Base-by-base conservation (phyloP, 2,113 vertebrate species). In the Tragelaphus scriptus region DNA sequence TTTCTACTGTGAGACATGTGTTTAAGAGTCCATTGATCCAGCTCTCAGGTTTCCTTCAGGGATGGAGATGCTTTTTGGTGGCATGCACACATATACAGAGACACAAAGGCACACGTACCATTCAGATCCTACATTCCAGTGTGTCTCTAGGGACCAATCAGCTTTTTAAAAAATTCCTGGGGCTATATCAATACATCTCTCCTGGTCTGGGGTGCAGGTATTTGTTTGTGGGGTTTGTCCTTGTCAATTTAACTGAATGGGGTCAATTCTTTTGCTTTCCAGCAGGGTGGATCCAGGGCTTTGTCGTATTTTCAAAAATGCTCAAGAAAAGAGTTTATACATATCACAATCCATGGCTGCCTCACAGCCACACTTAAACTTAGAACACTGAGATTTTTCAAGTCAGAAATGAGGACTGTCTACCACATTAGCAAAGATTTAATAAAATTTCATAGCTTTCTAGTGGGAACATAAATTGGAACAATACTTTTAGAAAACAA, bases 21-120 rank as follows among this genome's bases (percentile, higher is more conserved):
- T 95, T 98, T 94, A 95, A 97, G 97, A 94, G 87, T 97, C 96
- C 95, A 98, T 98, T 96, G 98, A 99, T 99, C 97, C 95, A 4
- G 7, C 85, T 87, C 95, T 95, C 80, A 95, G 97, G 97, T 97
- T 98, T 98, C 98, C 98, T 98, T 97, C n/a, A 97, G 97, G 90
- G 97, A 98, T 97, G 98, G 96, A 97, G 97, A 97, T 97, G 97
- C 84, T 98, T 98, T 97, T 53, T n/a, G 19, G 49, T 2, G 40
- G 26, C 2, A 14, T 5, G 10, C 23, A 80, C 47, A 51, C 11
- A 30, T 9, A 75, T 4, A 47, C 6, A 32, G 14, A 44, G 44
- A 0, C 44, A 44, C 44, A 44, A 11, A 13, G 8, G 7, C 26
- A 58, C 28, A 23, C 4, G 0, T 8, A 7, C 25, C 90, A 8